Base-by-base conservation (phyloP, 2,888 invertebrate species). In the Dimorphilus gyrociliatus region DNA sequence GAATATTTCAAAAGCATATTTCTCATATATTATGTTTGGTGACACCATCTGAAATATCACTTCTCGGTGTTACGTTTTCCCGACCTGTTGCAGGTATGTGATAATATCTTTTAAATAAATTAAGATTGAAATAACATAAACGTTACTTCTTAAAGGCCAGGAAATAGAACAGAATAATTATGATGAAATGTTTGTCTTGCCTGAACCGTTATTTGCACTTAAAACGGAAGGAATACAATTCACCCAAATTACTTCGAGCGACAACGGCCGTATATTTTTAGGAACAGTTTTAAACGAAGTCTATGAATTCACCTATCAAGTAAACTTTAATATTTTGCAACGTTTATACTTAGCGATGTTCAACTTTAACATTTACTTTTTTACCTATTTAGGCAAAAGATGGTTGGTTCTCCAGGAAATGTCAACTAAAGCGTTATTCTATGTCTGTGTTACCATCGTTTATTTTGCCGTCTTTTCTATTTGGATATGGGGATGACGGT, bases 391-490 rank as follows among this genome's bases (percentile, higher is more conserved):
- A 57, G 55, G 55, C 55, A 12, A 50, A 55, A 29, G 63, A 67
- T 43, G 81, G 81, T 40, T 92, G 90, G 90, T 85, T 90, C 64
- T 82, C 85, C 14, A 81, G 84, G 61, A 78, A 85, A 43, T 92
- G 86, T 60, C 79, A 80, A 60, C 92, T 88, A 68, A 72, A 88
- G 1, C 92, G 94, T 61, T 84, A 86, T 57, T 88, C 92, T 0
- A 81, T 79, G 35, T 78, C 81, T 41, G 69, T 78, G 4, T 65
- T 90, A 16, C n/a, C n/a, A n/a, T 84, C 86, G 24, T 84, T 79
- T 55, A 67, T 90, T 41, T 74, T 90, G 27, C 88, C 88, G 8
- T 79, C 80, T 19, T 85, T 90, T 60, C n/a, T n/a, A n/a, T n/a
- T n/a, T n/a, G n/a, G n/a, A n/a, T n/a, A n/a, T n/a, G n/a, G n/a